Evolutionary conservation across 2,888 invertebrate genomes (phyloP), one percentile per base, ranked within the genome.

Genomic region (Macrophya alboannulata): DNA sequence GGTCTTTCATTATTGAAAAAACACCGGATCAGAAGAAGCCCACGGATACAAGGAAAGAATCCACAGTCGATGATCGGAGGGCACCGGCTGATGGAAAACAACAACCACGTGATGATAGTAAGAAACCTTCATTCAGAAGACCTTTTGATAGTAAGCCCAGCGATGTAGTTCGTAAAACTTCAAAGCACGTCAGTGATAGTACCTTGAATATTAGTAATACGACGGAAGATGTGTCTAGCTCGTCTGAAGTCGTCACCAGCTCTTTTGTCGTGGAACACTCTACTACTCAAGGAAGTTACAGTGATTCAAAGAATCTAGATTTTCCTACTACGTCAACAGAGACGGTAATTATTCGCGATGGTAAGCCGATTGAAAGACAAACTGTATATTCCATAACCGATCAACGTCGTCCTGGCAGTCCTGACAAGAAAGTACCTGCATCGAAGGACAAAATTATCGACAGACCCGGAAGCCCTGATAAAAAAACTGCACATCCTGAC

Each of bases 321-420:
- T 86, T 87, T 17, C 82, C 87, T 37, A 87, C 85, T 31, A 21
- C 86, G 8, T 86, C 89, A 0, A 88, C 90, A 1, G 93, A 93
- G 55, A 92, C 91, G 0, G 89, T 92, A 0, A 89, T 92, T 10
- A 87, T 91, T 37, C 90, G 89, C 17, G 90, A 93, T 84, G 92
- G 91, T 0, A 89, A 90, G 10, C 92, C 92, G 0, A 43, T 72
- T 12, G 76, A 65, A 25, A 76, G 72, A 84, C 31, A 68, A 25
- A 68, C 45, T 17, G 37, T 40, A 17, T 68, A 71, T 83, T 71
- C 83, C 21, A 31, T 68, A 71, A 48, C 31, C n/a, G 68, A 68
- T 48, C 25, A 83, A 10, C 83, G 48, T 48, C 84, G 79, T 37
- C 68, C 89, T 17, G 86, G 86, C 4, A 87, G 86, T 62, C 85